Percentiles rank a stretch among this genome's conserved stretches.
phyloP scores from a whole-genome alignment of 2,113 vertebrate genomes.

The Dromaius novaehollandiae region DNA sequence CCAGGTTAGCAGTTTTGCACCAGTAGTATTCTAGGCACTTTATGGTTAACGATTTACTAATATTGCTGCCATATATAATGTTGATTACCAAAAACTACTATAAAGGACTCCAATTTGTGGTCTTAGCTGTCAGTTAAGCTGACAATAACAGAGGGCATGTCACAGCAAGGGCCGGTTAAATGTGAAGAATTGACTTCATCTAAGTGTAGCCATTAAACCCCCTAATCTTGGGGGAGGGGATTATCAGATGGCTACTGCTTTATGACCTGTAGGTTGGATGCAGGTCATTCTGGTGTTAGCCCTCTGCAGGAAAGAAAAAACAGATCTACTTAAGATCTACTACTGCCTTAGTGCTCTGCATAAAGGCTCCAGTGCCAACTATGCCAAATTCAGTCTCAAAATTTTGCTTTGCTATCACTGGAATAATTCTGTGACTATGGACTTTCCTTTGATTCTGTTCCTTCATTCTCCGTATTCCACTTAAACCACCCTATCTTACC shows the following conservation, averaged over 20 bases:
- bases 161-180: not conserved
- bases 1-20: no score
- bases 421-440: not conserved
- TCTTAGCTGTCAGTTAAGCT: not conserved
- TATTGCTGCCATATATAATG: not conserved
- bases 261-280: not conserved
- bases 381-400: not conserved
- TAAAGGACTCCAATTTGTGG: not conserved
- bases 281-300: conserved; percentile 12
- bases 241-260: conserved; percentile 11
- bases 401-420: not conserved
- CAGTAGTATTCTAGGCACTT: not conserved
- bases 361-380: not conserved
- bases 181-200: not conserved
- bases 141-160: not conserved
- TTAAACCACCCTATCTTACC: not conserved
- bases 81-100: not conserved
- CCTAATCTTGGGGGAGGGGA: not conserved
- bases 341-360: not conserved
- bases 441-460: not conserved
- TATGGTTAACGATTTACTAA: not conserved
- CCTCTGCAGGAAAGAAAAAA: not conserved
- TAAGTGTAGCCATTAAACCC: not conserved
- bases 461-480: not conserved
- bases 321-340: not conserved